Evolutionary conservation across 2,797 vertebrate genomes (phyloP).

Genomic region (Mallotus villosus): DNA sequence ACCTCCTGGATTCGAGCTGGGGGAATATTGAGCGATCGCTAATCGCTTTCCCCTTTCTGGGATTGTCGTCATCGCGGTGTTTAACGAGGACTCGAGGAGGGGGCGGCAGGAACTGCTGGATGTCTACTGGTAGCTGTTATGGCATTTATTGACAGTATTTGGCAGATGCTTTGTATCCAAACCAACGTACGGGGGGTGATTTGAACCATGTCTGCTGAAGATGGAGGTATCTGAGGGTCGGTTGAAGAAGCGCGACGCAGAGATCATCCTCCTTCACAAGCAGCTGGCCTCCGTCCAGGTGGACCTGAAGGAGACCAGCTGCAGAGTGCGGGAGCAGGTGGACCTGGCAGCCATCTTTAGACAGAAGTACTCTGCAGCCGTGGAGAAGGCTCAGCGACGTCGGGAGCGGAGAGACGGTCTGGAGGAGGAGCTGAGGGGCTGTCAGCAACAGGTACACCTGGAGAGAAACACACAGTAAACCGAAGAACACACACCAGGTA

Average conservation of each 20-base stretch:
- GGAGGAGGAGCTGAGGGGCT: slow-evolving; percentile 63
- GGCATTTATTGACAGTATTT: no score
- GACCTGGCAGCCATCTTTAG: slow-evolving; percentile 59
- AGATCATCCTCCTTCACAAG: slow-evolving; percentile 47
- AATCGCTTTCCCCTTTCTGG: background rate
- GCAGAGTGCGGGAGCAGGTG: slow-evolving; percentile 45
- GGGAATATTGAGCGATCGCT: background rate
- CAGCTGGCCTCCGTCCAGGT: slow-evolving; percentile 48
- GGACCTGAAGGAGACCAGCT: slow-evolving; percentile 45
- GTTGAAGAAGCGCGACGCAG: slow-evolving; percentile 46
- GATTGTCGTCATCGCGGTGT: background rate
- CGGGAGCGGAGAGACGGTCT: slow-evolving; percentile 53
- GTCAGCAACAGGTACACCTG: slow-evolving; percentile 60
- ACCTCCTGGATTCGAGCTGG: slow-evolving; percentile 53
- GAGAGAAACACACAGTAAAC: no score
- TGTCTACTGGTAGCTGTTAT: no score
- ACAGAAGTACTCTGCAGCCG: slow-evolving; percentile 63
- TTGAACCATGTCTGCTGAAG: background rate
- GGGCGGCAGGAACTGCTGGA: no score
- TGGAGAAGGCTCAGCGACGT: slow-evolving; percentile 57
- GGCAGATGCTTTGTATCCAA: no score
- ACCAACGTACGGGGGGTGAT: no score
- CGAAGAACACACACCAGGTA: background rate
- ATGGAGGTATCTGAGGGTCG: slow-evolving; percentile 40
- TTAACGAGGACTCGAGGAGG: no score